These are phyloP conservation scores for Cephus runcator DNA, from an alignment of 2,888 invertebrate species.

Conservation along the genomic window DNA sequence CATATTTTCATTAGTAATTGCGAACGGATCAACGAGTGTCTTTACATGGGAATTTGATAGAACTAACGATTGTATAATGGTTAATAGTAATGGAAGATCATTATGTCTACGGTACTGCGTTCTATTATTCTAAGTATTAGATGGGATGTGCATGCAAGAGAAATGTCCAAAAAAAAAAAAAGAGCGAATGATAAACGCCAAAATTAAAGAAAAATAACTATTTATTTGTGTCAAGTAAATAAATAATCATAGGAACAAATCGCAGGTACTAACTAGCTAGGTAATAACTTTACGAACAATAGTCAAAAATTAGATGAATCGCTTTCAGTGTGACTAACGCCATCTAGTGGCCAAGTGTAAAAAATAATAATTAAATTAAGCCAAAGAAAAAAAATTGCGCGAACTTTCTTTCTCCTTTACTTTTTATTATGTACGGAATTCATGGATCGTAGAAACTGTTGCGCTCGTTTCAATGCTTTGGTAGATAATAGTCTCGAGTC, in stretches of 20 bases:
- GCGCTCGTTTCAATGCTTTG: not conserved
- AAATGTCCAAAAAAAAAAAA: slow-evolving; percentile 17
- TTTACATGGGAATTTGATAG: too few relatives aligned
- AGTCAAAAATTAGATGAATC: not conserved
- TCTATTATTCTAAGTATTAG: not conserved
- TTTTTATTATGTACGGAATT: not conserved
- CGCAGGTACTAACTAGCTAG: slow-evolving; percentile 44
- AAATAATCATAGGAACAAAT: slow-evolving; percentile 43
- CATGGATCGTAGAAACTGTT: slow-evolving; percentile 6
- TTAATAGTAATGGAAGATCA: not conserved
- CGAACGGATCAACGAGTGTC: too few relatives aligned
- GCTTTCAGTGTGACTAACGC: not conserved
- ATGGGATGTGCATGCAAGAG: slow-evolving; percentile 12
- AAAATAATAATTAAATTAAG: slow-evolving; percentile 14
- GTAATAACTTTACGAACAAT: slow-evolving; percentile 12
- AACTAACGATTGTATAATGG: not conserved
- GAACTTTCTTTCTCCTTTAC: not conserved
- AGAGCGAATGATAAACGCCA: slow-evolving; percentile 21
- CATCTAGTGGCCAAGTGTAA: not conserved
- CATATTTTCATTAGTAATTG: too few relatives aligned
- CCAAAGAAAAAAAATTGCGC: slow-evolving; percentile 2
- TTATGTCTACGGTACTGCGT: not conserved
- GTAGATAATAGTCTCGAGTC: not conserved
- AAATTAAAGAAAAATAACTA: slow-evolving; percentile 26
- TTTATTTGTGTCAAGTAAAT: slow-evolving; percentile 42